Conservation (phyloP, 2,113 vertebrate genomes). For the Zapornia atra region DNA sequence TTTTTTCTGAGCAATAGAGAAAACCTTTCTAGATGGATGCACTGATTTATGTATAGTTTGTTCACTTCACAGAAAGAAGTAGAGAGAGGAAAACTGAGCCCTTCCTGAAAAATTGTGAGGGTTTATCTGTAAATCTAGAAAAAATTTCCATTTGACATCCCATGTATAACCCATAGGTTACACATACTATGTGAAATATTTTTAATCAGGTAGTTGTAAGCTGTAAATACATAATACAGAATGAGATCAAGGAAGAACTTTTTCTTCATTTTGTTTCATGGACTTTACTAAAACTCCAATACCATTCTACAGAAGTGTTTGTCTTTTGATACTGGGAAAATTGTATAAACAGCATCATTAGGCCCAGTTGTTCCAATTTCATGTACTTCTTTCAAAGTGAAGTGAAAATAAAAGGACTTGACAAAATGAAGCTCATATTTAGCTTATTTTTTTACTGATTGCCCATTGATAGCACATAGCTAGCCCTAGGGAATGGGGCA, state of each 20-base stretch:
- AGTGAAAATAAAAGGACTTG: constrained; percentile 1
- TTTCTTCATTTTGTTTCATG: constrained; percentile 47
- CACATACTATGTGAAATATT: neutral
- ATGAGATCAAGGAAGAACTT: constrained; percentile 26
- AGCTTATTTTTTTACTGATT: neutral
- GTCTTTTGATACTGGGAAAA: constrained; percentile 44
- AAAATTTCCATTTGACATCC: neutral
- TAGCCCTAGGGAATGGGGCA: neutral
- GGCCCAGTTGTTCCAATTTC: constrained; percentile 6
- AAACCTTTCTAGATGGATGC: neutral
- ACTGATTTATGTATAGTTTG: neutral
- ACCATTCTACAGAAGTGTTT: constrained; percentile 35
- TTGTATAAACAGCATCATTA: constrained; percentile 57
- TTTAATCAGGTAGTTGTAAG: constrained; percentile 43
- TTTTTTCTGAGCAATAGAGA: neutral
- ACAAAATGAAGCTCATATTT: neutral
- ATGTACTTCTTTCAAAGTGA: neutral
- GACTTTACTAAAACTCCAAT: constrained; percentile 54
- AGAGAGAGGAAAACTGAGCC: neutral
- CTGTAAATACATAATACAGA: constrained; percentile 21
- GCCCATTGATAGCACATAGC: neutral
- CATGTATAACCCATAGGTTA: neutral
- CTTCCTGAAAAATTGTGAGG: neutral
- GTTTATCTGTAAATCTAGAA: neutral
- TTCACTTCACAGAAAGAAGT: neutral